These are phyloP conservation scores for Crocallis elinguaria DNA, from an alignment of 2,888 invertebrate species.

Conservation along the genomic window DNA sequence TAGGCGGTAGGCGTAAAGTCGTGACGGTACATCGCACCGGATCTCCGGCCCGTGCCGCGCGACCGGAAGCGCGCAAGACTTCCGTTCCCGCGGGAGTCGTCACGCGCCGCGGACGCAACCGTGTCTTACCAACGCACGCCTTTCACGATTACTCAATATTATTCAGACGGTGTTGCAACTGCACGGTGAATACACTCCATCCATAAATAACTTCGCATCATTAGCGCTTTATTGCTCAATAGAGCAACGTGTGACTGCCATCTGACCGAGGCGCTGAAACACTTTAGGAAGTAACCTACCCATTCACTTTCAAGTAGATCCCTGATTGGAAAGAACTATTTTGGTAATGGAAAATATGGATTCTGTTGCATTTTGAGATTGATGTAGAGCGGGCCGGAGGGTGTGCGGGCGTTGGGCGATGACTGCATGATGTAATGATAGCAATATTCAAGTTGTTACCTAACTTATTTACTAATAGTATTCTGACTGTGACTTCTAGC, in stretches of 20 bases:
- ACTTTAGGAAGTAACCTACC: conserved; percentile 3
- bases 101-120: conserved; percentile 64
- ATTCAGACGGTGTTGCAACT: conserved; percentile 35
- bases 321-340: no score
- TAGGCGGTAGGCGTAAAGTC: conserved; percentile 40
- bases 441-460: no score
- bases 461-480: no score
- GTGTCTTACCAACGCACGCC: conserved; percentile 59
- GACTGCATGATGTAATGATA: no score
- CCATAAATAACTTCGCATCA: conserved; percentile 31
- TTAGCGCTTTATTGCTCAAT: conserved; percentile 27
- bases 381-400: no score
- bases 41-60: conserved; percentile 75
- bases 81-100: conserved; percentile 80
- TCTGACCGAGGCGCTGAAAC: conserved; percentile 14
- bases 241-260: conserved; percentile 28
- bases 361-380: no score
- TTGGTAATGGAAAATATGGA: no score
- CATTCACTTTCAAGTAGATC: no score
- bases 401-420: no score
- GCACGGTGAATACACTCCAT: conserved; percentile 31
- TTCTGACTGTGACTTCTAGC: no score
- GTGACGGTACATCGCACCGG: conserved; percentile 66
- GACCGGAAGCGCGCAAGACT: conserved; percentile 77
- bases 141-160: conserved; percentile 55